Conservation (phyloP, 2,888 invertebrate species). For the Caenorhabditis imperialis region DNA sequence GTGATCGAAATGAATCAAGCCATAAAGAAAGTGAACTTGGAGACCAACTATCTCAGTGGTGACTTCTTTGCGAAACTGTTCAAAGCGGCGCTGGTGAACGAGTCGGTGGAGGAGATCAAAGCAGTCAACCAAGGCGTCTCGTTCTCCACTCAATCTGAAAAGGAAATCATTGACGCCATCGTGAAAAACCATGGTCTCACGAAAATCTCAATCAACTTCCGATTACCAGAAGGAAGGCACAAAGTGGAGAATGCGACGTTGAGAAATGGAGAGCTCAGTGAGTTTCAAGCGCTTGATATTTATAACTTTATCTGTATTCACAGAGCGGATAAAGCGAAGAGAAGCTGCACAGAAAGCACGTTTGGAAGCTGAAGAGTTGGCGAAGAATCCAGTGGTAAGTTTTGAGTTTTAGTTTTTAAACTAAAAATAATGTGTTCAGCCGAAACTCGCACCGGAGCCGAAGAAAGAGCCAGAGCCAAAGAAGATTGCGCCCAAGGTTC, state of each 20-base stretch:
- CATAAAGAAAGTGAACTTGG: slow-evolving; percentile 81
- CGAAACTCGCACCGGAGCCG: slow-evolving; percentile 53
- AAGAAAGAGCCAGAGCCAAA: slow-evolving; percentile 40
- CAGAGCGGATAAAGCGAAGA: slow-evolving; percentile 72
- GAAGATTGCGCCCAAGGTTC: slow-evolving; percentile 49
- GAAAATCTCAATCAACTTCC: slow-evolving; percentile 76
- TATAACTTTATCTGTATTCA: background rate
- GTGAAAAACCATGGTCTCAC: slow-evolving; percentile 71
- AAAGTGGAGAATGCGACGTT: slow-evolving; percentile 76
- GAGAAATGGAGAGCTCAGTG: slow-evolving; percentile 76
- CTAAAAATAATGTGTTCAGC: slow-evolving; percentile 37
- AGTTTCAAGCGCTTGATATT: slow-evolving; percentile 36
- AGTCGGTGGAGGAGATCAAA: slow-evolving; percentile 92
- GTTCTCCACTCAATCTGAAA: slow-evolving; percentile 75
- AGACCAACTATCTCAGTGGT: slow-evolving; percentile 86
- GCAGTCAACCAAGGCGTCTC: slow-evolving; percentile 88
- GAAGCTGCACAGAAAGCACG: slow-evolving; percentile 67
- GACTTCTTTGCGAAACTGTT: slow-evolving; percentile 89
- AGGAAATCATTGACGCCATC: slow-evolving; percentile 76
- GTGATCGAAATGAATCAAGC: slow-evolving; percentile 81
- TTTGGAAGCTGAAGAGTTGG: slow-evolving; percentile 61
- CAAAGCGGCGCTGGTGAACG: slow-evolving; percentile 87
- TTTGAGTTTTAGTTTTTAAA: background rate
- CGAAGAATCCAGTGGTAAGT: slow-evolving; percentile 56
- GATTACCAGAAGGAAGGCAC: slow-evolving; percentile 76